A percentile compares a stretch with the other conserved stretches of the same genome.
These are phyloP conservation scores for Rousettus leschenaultii DNA, from an alignment of 2,113 vertebrate species.

Conservation along the genomic window DNA sequence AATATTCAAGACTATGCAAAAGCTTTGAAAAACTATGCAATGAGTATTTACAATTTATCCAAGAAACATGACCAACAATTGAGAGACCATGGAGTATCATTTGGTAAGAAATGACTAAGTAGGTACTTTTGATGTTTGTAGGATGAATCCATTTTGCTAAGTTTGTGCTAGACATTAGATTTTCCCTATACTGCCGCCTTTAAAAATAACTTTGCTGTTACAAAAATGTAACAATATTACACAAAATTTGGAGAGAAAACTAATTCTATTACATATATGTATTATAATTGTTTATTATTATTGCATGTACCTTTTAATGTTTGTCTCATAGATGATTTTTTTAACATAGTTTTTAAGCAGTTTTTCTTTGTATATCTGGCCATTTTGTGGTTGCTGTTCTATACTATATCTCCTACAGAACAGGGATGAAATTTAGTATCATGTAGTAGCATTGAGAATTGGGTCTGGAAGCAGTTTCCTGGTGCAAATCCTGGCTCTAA, in stretches of 20 bases:
- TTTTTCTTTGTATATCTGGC: background rate
- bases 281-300: background rate
- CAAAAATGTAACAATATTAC: background rate
- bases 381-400: background rate
- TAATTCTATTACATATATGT: background rate
- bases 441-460: background rate
- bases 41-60: constrained; percentile 84
- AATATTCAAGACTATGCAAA: constrained; percentile 89
- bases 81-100: constrained; percentile 83
- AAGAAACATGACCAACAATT: constrained; percentile 81
- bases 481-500: background rate
- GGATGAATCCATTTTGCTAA: background rate
- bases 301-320: background rate
- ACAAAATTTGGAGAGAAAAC: background rate
- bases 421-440: background rate
- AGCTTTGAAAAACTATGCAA: constrained; percentile 86
- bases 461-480: background rate
- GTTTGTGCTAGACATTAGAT: background rate
- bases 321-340: background rate
- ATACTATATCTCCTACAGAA: background rate
- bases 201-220: background rate
- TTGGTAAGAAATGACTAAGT: constrained; percentile 85
- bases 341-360: background rate
- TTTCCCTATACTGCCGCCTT: background rate
- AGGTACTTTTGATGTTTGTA: background rate